These are phyloP conservation scores for Desoria tigrina DNA, from an alignment of 2,888 invertebrate species.

Conservation along the genomic window DNA sequence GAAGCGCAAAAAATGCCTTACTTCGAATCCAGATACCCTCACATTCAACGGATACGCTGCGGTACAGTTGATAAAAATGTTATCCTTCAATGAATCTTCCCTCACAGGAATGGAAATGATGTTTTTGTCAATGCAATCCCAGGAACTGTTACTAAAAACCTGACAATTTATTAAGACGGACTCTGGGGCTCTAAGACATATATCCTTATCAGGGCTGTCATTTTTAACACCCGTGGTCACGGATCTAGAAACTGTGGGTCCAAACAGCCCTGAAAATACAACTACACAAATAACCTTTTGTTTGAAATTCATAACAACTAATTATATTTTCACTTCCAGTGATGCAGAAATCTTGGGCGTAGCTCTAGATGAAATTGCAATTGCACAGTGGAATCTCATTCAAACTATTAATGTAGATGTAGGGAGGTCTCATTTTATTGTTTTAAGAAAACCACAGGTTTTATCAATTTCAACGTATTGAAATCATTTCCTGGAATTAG, in stretches of 20 bases:
- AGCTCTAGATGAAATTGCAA: no score
- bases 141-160: background rate
- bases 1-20: conserved; percentile 2
- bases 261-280: no score
- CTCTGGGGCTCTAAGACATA: background rate
- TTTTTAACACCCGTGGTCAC: no score
- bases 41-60: conserved; percentile 30
- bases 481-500: no score
- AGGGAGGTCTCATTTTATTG: background rate
- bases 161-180: background rate
- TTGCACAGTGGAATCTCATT: background rate
- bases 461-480: no score
- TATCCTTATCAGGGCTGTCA: background rate
- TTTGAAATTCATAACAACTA: background rate
- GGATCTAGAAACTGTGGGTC: no score
- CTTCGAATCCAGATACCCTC: conserved; percentile 31
- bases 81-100: conserved; percentile 17
- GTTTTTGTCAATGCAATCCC: conserved; percentile 19
- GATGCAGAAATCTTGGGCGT: no score
- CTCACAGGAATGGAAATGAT: conserved; percentile 26
- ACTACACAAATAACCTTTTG: no score
- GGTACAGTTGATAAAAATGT: conserved; percentile 34
- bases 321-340: background rate
- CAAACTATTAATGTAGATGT: background rate
- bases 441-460: no score